phyloP scores from a whole-genome alignment of 1,140 invertebrate species.

The Eciton burchellii region DNA sequence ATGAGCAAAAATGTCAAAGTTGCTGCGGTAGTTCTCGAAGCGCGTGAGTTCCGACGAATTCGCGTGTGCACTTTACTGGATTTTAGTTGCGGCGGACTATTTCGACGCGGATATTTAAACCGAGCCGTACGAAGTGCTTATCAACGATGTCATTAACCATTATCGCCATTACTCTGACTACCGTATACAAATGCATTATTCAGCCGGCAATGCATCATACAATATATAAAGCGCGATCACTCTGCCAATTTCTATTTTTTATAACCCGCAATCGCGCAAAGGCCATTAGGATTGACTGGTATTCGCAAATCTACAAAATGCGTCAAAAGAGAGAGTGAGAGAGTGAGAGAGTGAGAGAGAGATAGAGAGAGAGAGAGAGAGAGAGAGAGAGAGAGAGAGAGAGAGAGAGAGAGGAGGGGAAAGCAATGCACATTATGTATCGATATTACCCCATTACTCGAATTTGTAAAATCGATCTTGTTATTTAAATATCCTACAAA shows the following conservation, averaged over 20 bases:
- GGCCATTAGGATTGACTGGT: slow-evolving; percentile 33
- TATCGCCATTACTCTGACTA: slow-evolving; percentile 32
- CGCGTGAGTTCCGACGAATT: slow-evolving; percentile 21
- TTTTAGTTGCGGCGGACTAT: slow-evolving; percentile 15
- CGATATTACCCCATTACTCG: too few relatives aligned
- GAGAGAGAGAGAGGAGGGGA: too few relatives aligned
- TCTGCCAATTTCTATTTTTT: slow-evolving; percentile 35
- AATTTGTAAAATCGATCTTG: too few relatives aligned
- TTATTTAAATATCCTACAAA: too few relatives aligned
- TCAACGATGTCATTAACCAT: slow-evolving; percentile 52
- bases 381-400: too few relatives aligned
- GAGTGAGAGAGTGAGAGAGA: too few relatives aligned
- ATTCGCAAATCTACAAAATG: background rate
- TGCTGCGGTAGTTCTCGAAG: background rate
- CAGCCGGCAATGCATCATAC: slow-evolving; percentile 26
- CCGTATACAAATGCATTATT: slow-evolving; percentile 31
- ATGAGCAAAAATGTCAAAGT: slow-evolving; percentile 25
- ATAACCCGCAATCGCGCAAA: slow-evolving; percentile 11
- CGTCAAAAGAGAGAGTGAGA: background rate
- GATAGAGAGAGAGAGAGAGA: too few relatives aligned
- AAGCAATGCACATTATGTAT: too few relatives aligned
- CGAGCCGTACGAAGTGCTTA: slow-evolving; percentile 21
- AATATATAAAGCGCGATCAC: background rate
- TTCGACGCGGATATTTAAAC: slow-evolving; percentile 41
- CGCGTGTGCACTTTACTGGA: slow-evolving; percentile 18